Evolutionary conservation across 2,888 invertebrate species (phyloP).

Genomic region (Andrena haemorrhoa): DNA sequence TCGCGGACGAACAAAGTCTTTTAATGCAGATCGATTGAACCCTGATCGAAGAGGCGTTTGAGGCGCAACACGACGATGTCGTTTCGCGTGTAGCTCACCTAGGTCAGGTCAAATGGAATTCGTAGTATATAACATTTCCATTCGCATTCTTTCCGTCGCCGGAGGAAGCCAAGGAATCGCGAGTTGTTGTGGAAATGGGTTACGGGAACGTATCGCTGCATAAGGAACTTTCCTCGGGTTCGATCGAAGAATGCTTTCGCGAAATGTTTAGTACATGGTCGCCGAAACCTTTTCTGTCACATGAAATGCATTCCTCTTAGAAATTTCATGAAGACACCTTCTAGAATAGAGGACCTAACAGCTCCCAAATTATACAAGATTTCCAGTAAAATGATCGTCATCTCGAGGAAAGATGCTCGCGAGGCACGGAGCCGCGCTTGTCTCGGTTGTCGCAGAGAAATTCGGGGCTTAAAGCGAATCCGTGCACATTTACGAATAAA

Average conservation of each 20-base stretch:
- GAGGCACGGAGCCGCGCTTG: too few relatives aligned
- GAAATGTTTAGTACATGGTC: not conserved
- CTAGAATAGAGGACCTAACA: too few relatives aligned
- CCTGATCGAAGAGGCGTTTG: not conserved
- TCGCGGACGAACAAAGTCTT: slow-evolving; percentile 1
- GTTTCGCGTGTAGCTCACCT: not conserved
- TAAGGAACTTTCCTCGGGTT: not conserved
- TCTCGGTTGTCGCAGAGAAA: slow-evolving; percentile 4
- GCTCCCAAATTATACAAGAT: too few relatives aligned
- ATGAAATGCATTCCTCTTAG: too few relatives aligned
- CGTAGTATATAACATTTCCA: not conserved
- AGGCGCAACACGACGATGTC: not conserved
- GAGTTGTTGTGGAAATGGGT: slow-evolving; percentile 27
- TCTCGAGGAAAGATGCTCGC: too few relatives aligned
- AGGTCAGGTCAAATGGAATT: slow-evolving; percentile 5
- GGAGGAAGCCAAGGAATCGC: slow-evolving; percentile 25
- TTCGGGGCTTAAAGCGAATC: not conserved
- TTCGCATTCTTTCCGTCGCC: slow-evolving; percentile 10
- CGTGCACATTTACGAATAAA: not conserved
- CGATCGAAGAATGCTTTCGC: slow-evolving; percentile 15
- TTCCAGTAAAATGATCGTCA: too few relatives aligned
- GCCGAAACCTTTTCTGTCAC: too few relatives aligned
- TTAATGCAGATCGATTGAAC: not conserved
- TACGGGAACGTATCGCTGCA: slow-evolving; percentile 20
- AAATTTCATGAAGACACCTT: too few relatives aligned